Evolutionary conservation across 2,797 vertebrate species (phyloP).

Genomic region (Nasua narica): DNA sequence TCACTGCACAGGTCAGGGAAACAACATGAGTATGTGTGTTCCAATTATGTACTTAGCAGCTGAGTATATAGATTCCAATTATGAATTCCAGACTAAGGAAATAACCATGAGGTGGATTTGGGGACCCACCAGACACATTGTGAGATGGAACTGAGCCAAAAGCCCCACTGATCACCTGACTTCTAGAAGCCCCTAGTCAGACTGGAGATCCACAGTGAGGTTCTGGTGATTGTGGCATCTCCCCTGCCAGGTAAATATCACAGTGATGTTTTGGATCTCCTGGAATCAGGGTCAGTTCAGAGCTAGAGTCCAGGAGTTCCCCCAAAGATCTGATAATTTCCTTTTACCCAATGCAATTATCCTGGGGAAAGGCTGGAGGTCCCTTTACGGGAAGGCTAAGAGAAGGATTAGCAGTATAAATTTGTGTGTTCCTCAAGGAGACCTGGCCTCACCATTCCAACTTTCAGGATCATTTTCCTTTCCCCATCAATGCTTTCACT

Average conservation of each 20-base stretch:
- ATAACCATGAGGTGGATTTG: background rate
- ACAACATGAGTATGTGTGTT: background rate
- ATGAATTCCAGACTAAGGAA: background rate
- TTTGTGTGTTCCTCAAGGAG: background rate
- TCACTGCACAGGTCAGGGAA: background rate
- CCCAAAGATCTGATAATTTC: background rate
- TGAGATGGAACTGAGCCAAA: background rate
- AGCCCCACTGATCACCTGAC: background rate
- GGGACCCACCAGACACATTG: background rate
- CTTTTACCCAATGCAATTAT: background rate
- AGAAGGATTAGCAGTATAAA: background rate
- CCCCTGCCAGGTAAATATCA: background rate
- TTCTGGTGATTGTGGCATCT: background rate
- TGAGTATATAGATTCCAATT: background rate
- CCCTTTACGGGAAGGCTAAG: background rate
- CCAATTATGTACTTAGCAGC: background rate
- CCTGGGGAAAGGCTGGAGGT: background rate
- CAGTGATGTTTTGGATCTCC: background rate
- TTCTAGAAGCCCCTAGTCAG: background rate
- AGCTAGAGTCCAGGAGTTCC: background rate
- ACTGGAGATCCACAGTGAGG: background rate
- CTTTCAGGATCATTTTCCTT: background rate
- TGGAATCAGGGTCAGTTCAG: background rate
- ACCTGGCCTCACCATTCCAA: background rate
- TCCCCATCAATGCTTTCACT: background rate